Evolutionary conservation across 2,888 invertebrate species (phyloP).

Genomic region (Phengaris arion): DNA sequence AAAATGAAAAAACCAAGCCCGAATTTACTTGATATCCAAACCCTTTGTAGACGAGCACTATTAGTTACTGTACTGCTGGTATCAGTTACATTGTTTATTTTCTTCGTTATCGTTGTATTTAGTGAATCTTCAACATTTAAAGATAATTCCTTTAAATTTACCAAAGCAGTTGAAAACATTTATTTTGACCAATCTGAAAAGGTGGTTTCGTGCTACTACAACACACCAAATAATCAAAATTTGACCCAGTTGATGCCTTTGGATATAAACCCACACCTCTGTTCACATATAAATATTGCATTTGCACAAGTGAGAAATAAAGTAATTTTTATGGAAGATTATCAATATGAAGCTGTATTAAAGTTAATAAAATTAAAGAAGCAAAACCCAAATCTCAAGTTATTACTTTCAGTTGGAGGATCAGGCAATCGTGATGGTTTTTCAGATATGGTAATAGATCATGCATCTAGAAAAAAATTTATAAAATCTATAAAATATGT

Average conservation of each 20-base stretch:
- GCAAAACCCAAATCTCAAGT: slow-evolving; percentile 83
- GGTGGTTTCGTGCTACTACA: slow-evolving; percentile 85
- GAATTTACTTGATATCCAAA: slow-evolving; percentile 4
- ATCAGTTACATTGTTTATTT: slow-evolving; percentile 2
- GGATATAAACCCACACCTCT: slow-evolving; percentile 84
- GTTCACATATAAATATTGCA: slow-evolving; percentile 91
- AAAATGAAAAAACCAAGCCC: slow-evolving; percentile 5
- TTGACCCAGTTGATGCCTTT: slow-evolving; percentile 68
- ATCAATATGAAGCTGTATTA: slow-evolving; percentile 57
- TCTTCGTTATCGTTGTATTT: neutral
- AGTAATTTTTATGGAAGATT: slow-evolving; percentile 74
- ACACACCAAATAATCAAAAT: slow-evolving; percentile 65
- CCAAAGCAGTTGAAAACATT: neutral
- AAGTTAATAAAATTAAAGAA: slow-evolving; percentile 77
- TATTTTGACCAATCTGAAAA: slow-evolving; percentile 34
- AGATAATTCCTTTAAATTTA: neutral
- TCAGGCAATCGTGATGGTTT: slow-evolving; percentile 81
- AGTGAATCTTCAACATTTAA: neutral
- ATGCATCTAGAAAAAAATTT: slow-evolving; percentile 83
- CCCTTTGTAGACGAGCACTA: slow-evolving; percentile 3
- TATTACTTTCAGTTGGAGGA: slow-evolving; percentile 88
- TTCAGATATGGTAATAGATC: slow-evolving; percentile 84
- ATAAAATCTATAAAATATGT: slow-evolving; percentile 76
- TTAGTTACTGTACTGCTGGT: slow-evolving; percentile 8
- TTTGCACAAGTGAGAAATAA: slow-evolving; percentile 83